A percentile compares a stretch with the other conserved stretches of the same genome.
Evolutionary conservation across 2,888 invertebrate genomes (phyloP).

Genomic region (Lypha dubia): DNA sequence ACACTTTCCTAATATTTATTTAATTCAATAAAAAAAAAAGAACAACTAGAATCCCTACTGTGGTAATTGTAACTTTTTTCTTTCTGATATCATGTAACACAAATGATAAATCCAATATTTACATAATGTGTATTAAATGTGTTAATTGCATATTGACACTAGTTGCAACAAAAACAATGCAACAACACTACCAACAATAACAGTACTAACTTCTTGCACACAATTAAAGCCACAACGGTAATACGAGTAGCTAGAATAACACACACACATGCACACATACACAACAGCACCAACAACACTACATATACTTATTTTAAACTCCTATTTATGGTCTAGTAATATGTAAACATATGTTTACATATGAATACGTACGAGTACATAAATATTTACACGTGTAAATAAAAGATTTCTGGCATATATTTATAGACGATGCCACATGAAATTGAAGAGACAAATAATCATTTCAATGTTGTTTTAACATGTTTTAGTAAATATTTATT

Average conservation of each 20-base stretch:
- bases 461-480: not conserved
- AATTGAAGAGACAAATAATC: not conserved
- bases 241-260: not conserved
- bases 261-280: not conserved
- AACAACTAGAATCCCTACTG: not conserved
- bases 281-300: not conserved
- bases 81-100: conserved; percentile 8
- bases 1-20: conserved; percentile 41
- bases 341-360: too few relatives aligned
- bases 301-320: conserved; percentile 2
- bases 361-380: not conserved
- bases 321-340: conserved; percentile 32
- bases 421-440: not conserved
- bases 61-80: not conserved
- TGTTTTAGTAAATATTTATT: conserved; percentile 6
- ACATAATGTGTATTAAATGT: conserved; percentile 50
- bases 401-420: conserved; percentile 40
- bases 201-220: not conserved
- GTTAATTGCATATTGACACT: conserved; percentile 62
- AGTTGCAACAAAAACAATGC: conserved; percentile 18
- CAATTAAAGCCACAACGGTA: conserved; percentile 23
- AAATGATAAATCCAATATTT: conserved; percentile 54
- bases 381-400: conserved; percentile 49
- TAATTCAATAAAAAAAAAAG: conserved; percentile 21
- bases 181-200: not conserved